phyloP scores from a whole-genome alignment of 2,113 vertebrate genomes.

The Dicentrarchus labrax region DNA sequence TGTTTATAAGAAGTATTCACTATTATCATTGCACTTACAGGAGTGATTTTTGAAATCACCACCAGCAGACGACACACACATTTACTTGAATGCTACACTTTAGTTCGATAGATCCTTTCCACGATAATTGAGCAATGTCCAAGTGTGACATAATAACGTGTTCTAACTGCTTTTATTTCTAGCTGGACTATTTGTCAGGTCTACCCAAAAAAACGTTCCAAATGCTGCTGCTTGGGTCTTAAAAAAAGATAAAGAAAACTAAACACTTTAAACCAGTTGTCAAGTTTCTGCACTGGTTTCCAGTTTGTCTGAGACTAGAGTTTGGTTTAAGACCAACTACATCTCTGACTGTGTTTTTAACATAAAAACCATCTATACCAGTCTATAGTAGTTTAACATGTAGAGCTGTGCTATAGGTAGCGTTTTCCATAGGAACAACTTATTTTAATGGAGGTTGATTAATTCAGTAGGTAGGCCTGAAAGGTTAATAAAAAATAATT shows the following conservation, averaged over 20 bases:
- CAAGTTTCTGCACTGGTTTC: neutral
- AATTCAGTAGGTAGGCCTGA: constrained; percentile 5
- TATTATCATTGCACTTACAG: neutral
- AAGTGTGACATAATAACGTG: neutral
- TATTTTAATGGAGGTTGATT: neutral
- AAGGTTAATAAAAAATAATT: neutral
- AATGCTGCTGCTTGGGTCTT: neutral
- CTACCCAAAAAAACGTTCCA: too few relatives aligned
- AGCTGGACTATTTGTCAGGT: neutral
- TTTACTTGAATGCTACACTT: neutral
- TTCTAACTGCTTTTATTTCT: neutral
- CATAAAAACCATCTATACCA: too few relatives aligned
- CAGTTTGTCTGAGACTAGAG: neutral
- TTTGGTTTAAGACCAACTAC: neutral
- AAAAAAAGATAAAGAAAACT: neutral
- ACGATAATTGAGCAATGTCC: neutral
- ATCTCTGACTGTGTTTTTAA: neutral
- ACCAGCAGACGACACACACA: too few relatives aligned
- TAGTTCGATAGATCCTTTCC: neutral
- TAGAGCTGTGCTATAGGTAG: neutral
- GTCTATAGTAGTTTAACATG: neutral
- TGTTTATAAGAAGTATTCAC: neutral
- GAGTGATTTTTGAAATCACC: neutral
- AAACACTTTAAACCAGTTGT: neutral
- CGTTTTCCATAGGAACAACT: neutral